Conservation (phyloP, 2,797 vertebrate genomes). For the Lagocephalus sceleratus region DNA sequence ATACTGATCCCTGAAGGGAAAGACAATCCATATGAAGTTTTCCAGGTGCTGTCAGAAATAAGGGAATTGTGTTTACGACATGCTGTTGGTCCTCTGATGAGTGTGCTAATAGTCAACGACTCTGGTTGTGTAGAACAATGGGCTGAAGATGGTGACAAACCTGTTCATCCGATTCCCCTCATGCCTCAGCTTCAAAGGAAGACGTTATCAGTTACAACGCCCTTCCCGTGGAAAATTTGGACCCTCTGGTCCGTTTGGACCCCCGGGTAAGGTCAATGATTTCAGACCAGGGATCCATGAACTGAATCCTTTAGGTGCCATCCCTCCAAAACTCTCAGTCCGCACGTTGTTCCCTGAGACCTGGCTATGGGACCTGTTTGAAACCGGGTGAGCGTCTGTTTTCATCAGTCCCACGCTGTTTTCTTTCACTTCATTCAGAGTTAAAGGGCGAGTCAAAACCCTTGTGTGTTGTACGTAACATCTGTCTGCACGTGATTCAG, state of each 20-base stretch:
- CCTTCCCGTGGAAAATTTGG: too few species aligned
- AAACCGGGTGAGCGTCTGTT: conserved; percentile 63
- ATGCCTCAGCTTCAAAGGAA: conserved; percentile 58
- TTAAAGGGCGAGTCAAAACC: too few species aligned
- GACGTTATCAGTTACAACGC: too few species aligned
- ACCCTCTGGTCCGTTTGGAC: too few species aligned
- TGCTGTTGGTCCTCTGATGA: not conserved
- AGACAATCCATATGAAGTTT: conserved; percentile 35
- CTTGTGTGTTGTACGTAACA: too few species aligned
- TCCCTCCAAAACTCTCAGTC: conserved; percentile 41
- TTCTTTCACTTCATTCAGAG: too few species aligned
- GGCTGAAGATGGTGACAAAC: conserved; percentile 72
- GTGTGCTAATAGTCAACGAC: not conserved
- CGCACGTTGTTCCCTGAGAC: conserved; percentile 72
- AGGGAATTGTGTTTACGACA: not conserved
- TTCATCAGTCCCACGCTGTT: not conserved
- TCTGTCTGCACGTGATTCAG: conserved; percentile 46
- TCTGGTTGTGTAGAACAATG: conserved; percentile 49
- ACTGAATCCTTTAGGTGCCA: too few species aligned
- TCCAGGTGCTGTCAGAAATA: conserved; percentile 33
- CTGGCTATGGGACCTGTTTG: conserved; percentile 73
- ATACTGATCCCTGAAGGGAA: not conserved
- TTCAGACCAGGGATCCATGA: too few species aligned
- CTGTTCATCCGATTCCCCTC: conserved; percentile 37
- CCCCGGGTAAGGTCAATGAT: too few species aligned